Conservation (phyloP, 2,888 invertebrate genomes). For the Drosophila mayaguana region DNA sequence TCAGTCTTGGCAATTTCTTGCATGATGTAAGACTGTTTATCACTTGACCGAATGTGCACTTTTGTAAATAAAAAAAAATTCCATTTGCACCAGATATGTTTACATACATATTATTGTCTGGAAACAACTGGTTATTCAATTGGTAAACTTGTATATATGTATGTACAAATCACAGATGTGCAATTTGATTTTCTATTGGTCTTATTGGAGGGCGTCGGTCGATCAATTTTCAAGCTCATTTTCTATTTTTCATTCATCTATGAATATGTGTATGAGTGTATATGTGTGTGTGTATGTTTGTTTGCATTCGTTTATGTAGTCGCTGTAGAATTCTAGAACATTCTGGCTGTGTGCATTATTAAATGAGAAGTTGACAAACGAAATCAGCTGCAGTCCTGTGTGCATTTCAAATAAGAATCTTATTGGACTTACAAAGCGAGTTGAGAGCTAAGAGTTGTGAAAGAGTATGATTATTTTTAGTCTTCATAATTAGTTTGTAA, state of each 20-base stretch:
- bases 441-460: slow-evolving; percentile 9
- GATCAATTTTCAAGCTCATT: slow-evolving; percentile 34
- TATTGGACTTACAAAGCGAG: slow-evolving; percentile 51
- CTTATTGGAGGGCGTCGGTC: slow-evolving; percentile 30
- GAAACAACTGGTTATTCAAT: slow-evolving; percentile 32
- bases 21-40: slow-evolving; percentile 60
- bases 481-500: slow-evolving; percentile 17
- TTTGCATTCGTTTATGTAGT: neutral
- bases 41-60: slow-evolving; percentile 16
- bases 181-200: slow-evolving; percentile 23
- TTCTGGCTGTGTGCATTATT: slow-evolving; percentile 33
- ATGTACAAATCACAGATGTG: slow-evolving; percentile 16
- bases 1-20: slow-evolving; percentile 30
- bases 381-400: slow-evolving; percentile 38
- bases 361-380: slow-evolving; percentile 48
- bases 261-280: neutral
- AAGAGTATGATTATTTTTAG: slow-evolving; percentile 4
- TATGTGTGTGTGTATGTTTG: neutral
- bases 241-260: slow-evolving; percentile 24
- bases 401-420: slow-evolving; percentile 42
- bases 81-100: neutral
- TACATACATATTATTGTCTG: slow-evolving; percentile 10
- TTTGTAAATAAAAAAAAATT: neutral
- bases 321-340: slow-evolving; percentile 40
- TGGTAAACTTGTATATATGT: slow-evolving; percentile 12